phyloP scores from a whole-genome alignment of 1,140 invertebrate species.

The Potamilus streckersoni region DNA sequence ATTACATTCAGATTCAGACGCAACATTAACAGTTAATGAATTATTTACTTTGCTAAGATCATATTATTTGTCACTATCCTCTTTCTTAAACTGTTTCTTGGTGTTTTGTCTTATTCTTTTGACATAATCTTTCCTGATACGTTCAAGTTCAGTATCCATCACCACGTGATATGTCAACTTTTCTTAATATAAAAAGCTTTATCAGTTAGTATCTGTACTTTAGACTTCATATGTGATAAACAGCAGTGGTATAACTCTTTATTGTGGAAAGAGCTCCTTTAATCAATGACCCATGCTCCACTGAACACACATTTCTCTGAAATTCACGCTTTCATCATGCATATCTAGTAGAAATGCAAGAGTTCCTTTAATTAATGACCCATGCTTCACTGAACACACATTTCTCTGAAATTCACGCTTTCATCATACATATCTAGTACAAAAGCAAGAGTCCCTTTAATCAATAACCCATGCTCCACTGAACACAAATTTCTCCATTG shows the following conservation, averaged over 20 bases:
- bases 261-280: background rate
- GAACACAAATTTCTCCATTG: background rate
- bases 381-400: background rate
- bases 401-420: background rate
- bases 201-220: background rate
- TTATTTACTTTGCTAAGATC: background rate
- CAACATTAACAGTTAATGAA: background rate
- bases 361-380: background rate
- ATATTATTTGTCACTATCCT: background rate
- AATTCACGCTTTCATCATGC: background rate
- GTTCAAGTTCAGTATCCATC: background rate
- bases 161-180: background rate
- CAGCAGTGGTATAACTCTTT: background rate
- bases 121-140: background rate
- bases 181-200: background rate
- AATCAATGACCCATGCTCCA: background rate
- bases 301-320: background rate
- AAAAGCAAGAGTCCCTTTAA: slow-evolving; percentile 1
- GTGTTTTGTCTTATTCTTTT: background rate
- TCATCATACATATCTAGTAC: too few relatives aligned
- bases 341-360: too few relatives aligned
- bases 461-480: too few relatives aligned
- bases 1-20: background rate
- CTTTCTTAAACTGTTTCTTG: background rate
- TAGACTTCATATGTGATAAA: background rate